These are phyloP conservation scores for Carcharodon carcharias DNA, from an alignment of 2,797 vertebrate genomes.

Conservation along the genomic window DNA sequence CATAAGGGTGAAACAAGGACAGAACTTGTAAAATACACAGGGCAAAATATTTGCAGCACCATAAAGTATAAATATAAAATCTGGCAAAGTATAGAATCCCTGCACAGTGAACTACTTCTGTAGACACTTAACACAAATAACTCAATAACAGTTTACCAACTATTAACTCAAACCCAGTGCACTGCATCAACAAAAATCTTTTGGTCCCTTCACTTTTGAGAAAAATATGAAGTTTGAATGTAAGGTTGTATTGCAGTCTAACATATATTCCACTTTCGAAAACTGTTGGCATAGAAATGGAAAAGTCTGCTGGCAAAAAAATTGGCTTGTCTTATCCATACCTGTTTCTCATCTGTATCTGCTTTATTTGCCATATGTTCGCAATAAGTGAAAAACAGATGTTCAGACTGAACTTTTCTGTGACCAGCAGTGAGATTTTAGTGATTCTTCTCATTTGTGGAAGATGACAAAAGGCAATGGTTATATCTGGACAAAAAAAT, in stretches of 20 bases:
- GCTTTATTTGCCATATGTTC: slow-evolving; percentile 12
- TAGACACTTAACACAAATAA: not conserved
- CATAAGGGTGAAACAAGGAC: not conserved
- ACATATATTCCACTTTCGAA: not conserved
- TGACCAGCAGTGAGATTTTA: not conserved
- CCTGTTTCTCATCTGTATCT: not conserved
- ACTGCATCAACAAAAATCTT: not conserved
- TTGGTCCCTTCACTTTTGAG: not conserved
- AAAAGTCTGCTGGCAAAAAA: not conserved
- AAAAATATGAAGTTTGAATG: not conserved
- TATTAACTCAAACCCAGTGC: not conserved
- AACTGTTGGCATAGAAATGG: not conserved
- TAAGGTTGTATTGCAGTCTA: not conserved
- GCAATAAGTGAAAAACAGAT: not conserved
- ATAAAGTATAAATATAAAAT: not conserved
- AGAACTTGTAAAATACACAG: not conserved
- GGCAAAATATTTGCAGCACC: not conserved
- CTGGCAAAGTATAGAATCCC: not conserved
- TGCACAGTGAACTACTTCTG: not conserved
- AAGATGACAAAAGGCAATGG: not conserved
- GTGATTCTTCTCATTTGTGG: not conserved
- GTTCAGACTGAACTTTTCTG: not conserved
- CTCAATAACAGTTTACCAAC: not conserved
- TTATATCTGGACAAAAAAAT: not conserved
- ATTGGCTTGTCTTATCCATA: not conserved